Evolutionary conservation across 2,113 vertebrate genomes (phyloP).

Genomic region (Caloenas nicobarica): DNA sequence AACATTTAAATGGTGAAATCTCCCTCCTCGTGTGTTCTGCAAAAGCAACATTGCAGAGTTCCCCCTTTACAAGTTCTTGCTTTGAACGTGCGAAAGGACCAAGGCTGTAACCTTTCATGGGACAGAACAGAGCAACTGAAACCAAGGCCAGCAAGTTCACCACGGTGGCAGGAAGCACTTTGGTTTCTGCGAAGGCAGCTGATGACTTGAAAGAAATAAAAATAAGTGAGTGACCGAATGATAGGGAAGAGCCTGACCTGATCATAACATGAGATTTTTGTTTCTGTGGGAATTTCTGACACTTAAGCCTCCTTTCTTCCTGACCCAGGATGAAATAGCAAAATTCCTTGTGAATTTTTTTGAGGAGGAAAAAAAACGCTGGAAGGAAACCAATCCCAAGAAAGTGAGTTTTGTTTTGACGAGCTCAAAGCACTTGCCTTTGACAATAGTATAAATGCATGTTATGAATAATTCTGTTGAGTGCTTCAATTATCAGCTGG

Average conservation of each 20-base stretch:
- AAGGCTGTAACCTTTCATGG: not conserved
- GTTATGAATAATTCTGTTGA: conserved; percentile 16
- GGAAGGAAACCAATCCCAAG: not conserved
- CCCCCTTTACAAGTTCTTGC: not conserved
- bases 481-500: not conserved
- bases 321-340: not conserved
- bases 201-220: conserved; percentile 45
- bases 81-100: not conserved
- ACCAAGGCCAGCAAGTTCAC: not conserved
- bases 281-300: conserved; percentile 57
- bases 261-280: not conserved
- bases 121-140: not conserved
- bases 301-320: conserved; percentile 8
- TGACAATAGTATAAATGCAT: not conserved
- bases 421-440: not conserved
- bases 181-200: not conserved
- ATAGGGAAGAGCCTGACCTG: conserved; percentile 8
- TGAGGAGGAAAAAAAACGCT: not conserved
- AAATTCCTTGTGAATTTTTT: not conserved
- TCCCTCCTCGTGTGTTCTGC: not conserved
- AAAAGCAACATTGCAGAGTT: rapidly evolving
- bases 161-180: not conserved
- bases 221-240: not conserved
- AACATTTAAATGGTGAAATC: not conserved
- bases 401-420: not conserved